Evolutionary conservation across 92 coral and sea anemone species (phyloP).

Genomic region (Porites lobata): DNA sequence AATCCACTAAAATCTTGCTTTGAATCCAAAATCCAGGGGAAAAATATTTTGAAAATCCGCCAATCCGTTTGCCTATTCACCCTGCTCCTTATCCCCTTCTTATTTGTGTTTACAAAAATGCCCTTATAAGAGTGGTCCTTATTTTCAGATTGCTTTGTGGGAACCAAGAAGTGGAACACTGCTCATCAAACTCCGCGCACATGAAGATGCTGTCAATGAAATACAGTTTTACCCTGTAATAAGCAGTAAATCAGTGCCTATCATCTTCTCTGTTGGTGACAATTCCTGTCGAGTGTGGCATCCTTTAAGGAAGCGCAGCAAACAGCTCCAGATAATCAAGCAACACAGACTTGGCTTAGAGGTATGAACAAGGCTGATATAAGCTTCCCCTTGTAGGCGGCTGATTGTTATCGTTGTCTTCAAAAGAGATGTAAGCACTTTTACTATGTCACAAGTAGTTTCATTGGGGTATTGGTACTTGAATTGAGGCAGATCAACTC

Average conservation of each 20-base stretch:
- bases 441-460: too few species aligned
- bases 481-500: too few species aligned
- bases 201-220: slow-evolving; percentile 83
- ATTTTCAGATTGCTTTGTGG: slow-evolving; percentile 87
- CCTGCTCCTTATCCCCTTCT: too few species aligned
- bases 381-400: background rate
- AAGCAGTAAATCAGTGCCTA: slow-evolving; percentile 83
- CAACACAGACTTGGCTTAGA: slow-evolving; percentile 70
- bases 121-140: background rate
- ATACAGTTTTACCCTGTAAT: slow-evolving; percentile 89
- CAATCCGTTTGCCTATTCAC: too few species aligned
- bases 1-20: too few species aligned
- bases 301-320: slow-evolving; percentile 88
- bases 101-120: too few species aligned
- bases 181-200: slow-evolving; percentile 83
- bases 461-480: too few species aligned
- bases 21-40: too few species aligned
- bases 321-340: slow-evolving; percentile 86
- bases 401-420: background rate
- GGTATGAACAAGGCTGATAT: background rate
- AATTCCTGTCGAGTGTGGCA: slow-evolving; percentile 92
- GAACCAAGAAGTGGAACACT: slow-evolving; percentile 96
- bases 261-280: slow-evolving; percentile 91
- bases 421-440: too few species aligned
- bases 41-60: too few species aligned